Evolutionary conservation across 2,888 invertebrate genomes (phyloP), one percentile per base, ranked within the genome.

Genomic region (Masnerella sp.): DNA sequence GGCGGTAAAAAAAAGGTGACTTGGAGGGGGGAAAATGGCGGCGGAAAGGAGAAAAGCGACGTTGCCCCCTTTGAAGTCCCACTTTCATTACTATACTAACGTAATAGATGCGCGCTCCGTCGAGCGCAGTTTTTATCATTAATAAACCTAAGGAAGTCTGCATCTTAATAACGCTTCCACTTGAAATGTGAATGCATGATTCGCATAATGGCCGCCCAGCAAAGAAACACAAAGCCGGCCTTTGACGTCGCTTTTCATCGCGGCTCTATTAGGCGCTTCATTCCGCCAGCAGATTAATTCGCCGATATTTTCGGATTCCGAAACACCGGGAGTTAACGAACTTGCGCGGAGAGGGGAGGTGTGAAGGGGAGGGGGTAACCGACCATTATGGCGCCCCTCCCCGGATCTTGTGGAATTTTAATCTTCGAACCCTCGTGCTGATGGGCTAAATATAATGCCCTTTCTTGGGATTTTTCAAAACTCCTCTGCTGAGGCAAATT

Each of bases 341-440:
- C n/a, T n/a, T n/a, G n/a, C n/a, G n/a, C 20, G 9, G 12, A 14
- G 28, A 8, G 8, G 20, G 25, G 28, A 34, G 11, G 5, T n/a
- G 30, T 12, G 38, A 34, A 1, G 22, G 28, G 40, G 30, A 28
- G 14, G 1, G 15, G 38, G 40, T 59, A 52, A 36, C 54, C 42
- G 65, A 47, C 56, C 59, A 65, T 72, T 72, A 72, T 59, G 56
- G 51, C 36, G 14, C 34, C 64, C 49, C 36, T 18, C 28, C 5
- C 2, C 11, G 68, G 58, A 62, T 59, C 71, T 74, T 40, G 61
- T 69, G 69, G 61, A 77, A 77, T 75, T 78, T 78, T 79, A 77
- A 80, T 78, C 72, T 76, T 54, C 59, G 69, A 77, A 75, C 65
- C 75, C 42, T 70, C 54, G n/a, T n/a, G n/a, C n/a, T n/a, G 67